Evolutionary conservation across 2,888 invertebrate genomes (phyloP).

Genomic region (Hypercompe scribonia): DNA sequence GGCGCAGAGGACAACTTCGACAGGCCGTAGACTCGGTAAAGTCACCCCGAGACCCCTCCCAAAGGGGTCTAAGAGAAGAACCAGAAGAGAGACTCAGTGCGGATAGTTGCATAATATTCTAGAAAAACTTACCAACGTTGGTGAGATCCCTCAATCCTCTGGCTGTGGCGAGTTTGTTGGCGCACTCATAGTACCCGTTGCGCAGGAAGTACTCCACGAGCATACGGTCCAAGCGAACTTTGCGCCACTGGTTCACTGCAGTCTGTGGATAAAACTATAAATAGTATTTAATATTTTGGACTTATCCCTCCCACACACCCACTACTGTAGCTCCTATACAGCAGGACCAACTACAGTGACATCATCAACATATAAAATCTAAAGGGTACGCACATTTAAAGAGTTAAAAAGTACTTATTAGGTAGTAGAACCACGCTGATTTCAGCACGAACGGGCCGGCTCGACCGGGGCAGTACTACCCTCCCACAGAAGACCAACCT

Average conservation of each 20-base stretch:
- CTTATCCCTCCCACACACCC: not conserved
- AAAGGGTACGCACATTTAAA: not conserved
- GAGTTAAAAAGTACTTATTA: no score
- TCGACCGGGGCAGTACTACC: no score
- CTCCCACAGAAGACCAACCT: no score
- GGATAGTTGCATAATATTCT: not conserved
- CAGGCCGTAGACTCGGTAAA: no score
- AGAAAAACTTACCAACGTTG: constrained; percentile 90
- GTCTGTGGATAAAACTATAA: constrained; percentile 67
- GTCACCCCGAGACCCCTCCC: no score
- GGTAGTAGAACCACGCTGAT: no score
- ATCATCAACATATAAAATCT: not conserved
- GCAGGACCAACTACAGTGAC: not conserved
- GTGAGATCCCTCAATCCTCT: constrained; percentile 94
- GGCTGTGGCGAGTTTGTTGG: constrained; percentile 93
- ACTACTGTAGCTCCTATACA: not conserved
- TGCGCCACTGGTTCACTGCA: constrained; percentile 92
- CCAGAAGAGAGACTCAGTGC: no score
- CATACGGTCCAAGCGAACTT: constrained; percentile 96
- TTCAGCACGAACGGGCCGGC: no score
- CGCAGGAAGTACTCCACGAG: constrained; percentile 98
- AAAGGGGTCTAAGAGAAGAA: no score
- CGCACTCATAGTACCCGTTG: constrained; percentile 98
- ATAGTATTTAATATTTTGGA: not conserved
- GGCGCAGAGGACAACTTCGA: no score